Evolutionary conservation across 2,113 vertebrate genomes (phyloP), one percentile per base, ranked within the genome.

Genomic region (Tapirus terrestris): DNA sequence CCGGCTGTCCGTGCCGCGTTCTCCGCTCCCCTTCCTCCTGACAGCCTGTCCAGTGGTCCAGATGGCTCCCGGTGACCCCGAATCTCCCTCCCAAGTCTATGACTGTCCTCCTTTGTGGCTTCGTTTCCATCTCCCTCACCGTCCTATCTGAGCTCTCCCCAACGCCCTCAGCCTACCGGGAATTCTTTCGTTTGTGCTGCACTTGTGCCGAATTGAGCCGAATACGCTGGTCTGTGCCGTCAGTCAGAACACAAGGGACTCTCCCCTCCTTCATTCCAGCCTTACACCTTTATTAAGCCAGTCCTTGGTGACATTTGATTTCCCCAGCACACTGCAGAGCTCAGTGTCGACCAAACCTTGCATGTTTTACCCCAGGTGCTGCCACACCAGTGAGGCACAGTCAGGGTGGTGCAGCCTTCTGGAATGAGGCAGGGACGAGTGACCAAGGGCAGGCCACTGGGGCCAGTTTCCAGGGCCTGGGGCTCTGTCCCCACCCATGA

Each of bases 381-480:
- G 45, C 65, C 45, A 48, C 58, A 21, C 8, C 14, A 5, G 16
- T 6, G 31, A 56, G n/a, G 8, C 12, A 51, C 8, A 1, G 0
- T 8, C 11, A 3, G 72, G 58, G 70, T 5, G 31, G 21, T 13
- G 0, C 25, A 8, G 43, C 17, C 2, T 29, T 75, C 10, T 4
- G 5, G 72, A 53, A 53, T 0, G 17, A 36, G 27, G 75, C 6
- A 8, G 25, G 27, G 77, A 2, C 5, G 45, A 29, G 36, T 14
- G n/a, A 11, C 36, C 7, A 0, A 39, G 7, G 27, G 60, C 4
- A 4, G 68, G 61, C 39, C 4, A 0, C 56, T 1, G 20, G 2
- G 4, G 36, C 1, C 25, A 1, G 53, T 8, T 70, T 43, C 13
- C 31, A 1, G 27, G 51, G 16, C 77, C 68, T 5, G 43, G 75